Evolutionary conservation across 2,113 vertebrate genomes (phyloP), one percentile per base, ranked within the genome.

Genomic region (Periophthalmodon schlosseri): DNA sequence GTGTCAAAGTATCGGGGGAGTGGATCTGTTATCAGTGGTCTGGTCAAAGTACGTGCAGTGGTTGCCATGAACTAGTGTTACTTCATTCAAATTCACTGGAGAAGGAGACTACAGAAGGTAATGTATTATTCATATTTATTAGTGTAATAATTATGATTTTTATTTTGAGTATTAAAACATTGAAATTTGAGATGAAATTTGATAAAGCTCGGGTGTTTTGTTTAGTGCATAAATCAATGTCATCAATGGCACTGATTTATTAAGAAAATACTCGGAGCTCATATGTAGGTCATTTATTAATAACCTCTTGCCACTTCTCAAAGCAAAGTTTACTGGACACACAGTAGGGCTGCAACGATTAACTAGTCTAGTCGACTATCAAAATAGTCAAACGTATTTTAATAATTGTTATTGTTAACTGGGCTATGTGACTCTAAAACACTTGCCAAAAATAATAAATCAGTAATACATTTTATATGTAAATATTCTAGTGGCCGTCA

Each of bases 1-100:
- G 75, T 78, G 79, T 76, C 85, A 90, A 83, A 85, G 83, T 84
- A 76, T 85, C 14, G 60, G 73, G 84, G 88, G 84, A 82, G 86
- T 83, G 82, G 85, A 89, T 83, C 75, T 84, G 86, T 93, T 94
- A 94, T 94, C 93, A 86, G 85, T 60, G 74, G 76, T 75, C 88
- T 67, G 93, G 79, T 88, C 91, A 94, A 94, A 93, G 93, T 91
- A 81, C 93, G 78, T n/a, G 46, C 47, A 5, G 50, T 8, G 34
- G 71, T 60, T 76, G 49, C 33, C 12, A 64, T 52, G 68, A 64
- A 46, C 79, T 36, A 69, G 65, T 69, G 47, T 75, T 56, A 70
- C 57, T 50, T 46, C 68, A 73, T 83, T 50, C 68, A 81, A 79
- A 69, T 47, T 47, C 20, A 58, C 63, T 23, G 6, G 36, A 68